phyloP scores from a whole-genome alignment of 2,113 vertebrate genomes.

The Psilopogon haemacephalus region DNA sequence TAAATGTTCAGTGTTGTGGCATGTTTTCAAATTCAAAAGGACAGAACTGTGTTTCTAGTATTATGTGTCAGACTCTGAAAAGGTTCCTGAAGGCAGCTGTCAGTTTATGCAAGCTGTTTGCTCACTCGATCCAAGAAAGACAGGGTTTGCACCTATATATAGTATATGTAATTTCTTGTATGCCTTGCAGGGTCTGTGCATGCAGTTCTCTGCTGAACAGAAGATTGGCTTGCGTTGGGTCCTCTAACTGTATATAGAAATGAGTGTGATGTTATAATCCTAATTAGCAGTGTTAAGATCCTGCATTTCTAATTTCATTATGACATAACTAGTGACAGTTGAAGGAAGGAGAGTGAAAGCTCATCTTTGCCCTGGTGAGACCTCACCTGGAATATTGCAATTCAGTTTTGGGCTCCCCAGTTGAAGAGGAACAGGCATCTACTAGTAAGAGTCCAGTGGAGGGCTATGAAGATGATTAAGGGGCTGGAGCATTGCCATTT shows the following conservation, averaged over 20 bases:
- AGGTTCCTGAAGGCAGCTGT: neutral
- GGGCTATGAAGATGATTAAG: too few species aligned
- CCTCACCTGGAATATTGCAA: too few species aligned
- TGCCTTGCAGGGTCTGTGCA: neutral
- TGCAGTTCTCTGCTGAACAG: neutral
- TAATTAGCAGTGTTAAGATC: neutral
- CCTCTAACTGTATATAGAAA: neutral
- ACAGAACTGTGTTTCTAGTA: neutral
- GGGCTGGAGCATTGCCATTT: too few species aligned
- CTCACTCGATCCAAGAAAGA: fast-evolving
- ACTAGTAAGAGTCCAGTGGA: too few species aligned
- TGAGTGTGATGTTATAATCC: neutral
- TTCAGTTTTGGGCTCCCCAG: too few species aligned
- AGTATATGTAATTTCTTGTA: neutral
- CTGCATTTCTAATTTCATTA: neutral
- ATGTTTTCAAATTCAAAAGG: neutral
- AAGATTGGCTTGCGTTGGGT: neutral
- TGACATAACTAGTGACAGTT: neutral
- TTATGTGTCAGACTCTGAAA: neutral
- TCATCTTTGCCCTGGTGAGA: neutral
- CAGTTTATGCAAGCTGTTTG: neutral
- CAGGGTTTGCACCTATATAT: neutral
- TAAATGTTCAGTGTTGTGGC: neutral
- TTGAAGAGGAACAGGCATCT: too few species aligned
- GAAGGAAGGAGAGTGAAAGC: neutral